Evolutionary conservation across 2,797 vertebrate species (phyloP).

Genomic region (Cirrhinus molitorella): DNA sequence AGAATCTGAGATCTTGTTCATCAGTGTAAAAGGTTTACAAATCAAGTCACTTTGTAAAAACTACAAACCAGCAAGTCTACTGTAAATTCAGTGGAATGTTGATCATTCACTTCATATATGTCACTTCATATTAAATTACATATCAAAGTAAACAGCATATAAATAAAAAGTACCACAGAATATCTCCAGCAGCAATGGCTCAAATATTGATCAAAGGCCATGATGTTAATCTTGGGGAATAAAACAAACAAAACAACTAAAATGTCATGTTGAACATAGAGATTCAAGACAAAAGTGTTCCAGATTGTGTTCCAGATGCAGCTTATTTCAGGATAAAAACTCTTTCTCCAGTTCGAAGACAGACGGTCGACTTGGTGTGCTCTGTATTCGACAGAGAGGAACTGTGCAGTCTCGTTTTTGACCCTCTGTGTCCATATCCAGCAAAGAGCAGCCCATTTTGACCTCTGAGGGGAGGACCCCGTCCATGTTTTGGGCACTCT

Average conservation of each 20-base stretch:
- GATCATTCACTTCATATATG: conserved; percentile 60
- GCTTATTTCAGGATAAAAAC: conserved; percentile 83
- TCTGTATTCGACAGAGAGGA: conserved; percentile 89
- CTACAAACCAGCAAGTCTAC: conserved; percentile 38
- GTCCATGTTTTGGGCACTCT: conserved; percentile 67
- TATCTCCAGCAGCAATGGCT: conserved; percentile 77
- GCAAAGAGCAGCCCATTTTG: conserved; percentile 82
- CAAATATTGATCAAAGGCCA: conserved; percentile 75
- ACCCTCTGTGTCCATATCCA: conserved; percentile 88
- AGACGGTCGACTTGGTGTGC: conserved; percentile 76
- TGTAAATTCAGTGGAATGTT: conserved; percentile 68
- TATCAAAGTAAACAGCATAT: conserved; percentile 82
- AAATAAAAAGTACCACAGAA: conserved; percentile 70
- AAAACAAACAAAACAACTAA: conserved; percentile 1
- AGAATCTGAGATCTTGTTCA: conserved; percentile 25
- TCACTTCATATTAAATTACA: conserved; percentile 83
- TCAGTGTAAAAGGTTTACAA: conserved; percentile 33
- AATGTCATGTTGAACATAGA: conserved; percentile 6
- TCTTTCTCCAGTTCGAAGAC: conserved; percentile 90
- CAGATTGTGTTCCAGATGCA: conserved; percentile 45
- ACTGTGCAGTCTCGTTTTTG: conserved; percentile 89
- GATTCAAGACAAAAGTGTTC: conserved; percentile 2
- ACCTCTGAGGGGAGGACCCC: conserved; percentile 74
- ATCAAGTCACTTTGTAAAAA: conserved; percentile 40
- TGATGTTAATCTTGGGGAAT: conserved; percentile 31